phyloP scores from a whole-genome alignment of 92 coral and sea anemone species.

The Phenganax marumi region DNA sequence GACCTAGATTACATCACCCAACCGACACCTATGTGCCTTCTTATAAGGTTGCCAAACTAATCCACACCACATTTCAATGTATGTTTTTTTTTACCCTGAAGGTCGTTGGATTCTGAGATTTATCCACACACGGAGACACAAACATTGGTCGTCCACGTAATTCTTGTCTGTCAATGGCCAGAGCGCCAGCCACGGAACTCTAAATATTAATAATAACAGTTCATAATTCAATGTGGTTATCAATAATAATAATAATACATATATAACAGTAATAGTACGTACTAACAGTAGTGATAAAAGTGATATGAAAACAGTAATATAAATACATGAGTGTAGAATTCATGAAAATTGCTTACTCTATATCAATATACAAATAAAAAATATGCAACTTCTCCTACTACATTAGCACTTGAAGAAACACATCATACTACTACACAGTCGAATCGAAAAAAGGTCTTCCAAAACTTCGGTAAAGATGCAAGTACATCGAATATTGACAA shows the following conservation, averaged over 20 bases:
- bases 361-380: too few relatives aligned
- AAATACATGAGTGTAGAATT: too few relatives aligned
- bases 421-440: neutral
- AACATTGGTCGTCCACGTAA: slow-evolving; percentile 95
- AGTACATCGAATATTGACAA: neutral
- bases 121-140: slow-evolving; percentile 89
- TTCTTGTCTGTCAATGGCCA: slow-evolving; percentile 85
- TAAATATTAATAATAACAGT: slow-evolving; percentile 2
- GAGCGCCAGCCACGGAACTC: slow-evolving; percentile 85
- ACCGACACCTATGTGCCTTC: too few relatives aligned
- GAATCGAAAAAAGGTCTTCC: too few relatives aligned
- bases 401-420: too few relatives aligned
- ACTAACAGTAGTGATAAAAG: too few relatives aligned
- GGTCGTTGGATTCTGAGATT: slow-evolving; percentile 75
- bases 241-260: neutral
- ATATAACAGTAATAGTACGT: too few relatives aligned
- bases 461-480: too few relatives aligned
- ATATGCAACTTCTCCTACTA: too few relatives aligned
- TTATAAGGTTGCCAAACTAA: neutral
- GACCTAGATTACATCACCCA: too few relatives aligned
- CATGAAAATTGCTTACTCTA: too few relatives aligned
- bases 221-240: neutral
- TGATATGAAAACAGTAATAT: too few relatives aligned
- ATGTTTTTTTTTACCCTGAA: slow-evolving; percentile 68
- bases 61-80: neutral